phyloP scores from a whole-genome alignment of 2,797 vertebrate species.

The Anguilla marmorata region DNA sequence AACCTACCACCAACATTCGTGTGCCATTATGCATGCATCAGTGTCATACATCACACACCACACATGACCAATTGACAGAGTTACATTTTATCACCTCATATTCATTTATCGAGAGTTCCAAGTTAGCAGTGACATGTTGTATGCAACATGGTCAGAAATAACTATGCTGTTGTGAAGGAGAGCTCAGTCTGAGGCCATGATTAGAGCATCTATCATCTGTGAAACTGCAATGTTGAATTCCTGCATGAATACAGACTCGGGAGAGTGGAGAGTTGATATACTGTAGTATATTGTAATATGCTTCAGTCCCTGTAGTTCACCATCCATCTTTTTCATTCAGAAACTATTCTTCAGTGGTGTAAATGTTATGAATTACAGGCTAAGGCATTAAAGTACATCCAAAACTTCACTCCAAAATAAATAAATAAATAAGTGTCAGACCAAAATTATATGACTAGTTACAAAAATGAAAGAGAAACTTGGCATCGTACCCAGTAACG shows the following conservation, averaged over 20 bases:
- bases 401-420: too few relatives aligned
- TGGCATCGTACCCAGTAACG: too few relatives aligned
- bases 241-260: background rate
- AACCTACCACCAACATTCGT: background rate
- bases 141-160: background rate
- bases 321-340: too few relatives aligned
- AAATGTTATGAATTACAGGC: too few relatives aligned
- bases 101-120: background rate
- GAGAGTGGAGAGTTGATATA: conserved; percentile 21
- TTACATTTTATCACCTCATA: background rate
- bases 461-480: too few relatives aligned
- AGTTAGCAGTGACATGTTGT: background rate
- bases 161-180: background rate
- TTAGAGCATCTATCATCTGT: conserved; percentile 11
- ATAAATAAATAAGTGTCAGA: too few relatives aligned
- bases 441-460: too few relatives aligned
- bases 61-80: background rate
- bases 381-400: too few relatives aligned
- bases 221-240: conserved; percentile 21
- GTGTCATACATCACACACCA: background rate
- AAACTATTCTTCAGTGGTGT: too few relatives aligned
- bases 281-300: too few relatives aligned
- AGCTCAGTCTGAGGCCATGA: background rate
- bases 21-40: background rate
- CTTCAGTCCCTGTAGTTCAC: too few relatives aligned